phyloP scores from a whole-genome alignment of 2,888 invertebrate species.

The Sphaerophoria rueppellii region DNA sequence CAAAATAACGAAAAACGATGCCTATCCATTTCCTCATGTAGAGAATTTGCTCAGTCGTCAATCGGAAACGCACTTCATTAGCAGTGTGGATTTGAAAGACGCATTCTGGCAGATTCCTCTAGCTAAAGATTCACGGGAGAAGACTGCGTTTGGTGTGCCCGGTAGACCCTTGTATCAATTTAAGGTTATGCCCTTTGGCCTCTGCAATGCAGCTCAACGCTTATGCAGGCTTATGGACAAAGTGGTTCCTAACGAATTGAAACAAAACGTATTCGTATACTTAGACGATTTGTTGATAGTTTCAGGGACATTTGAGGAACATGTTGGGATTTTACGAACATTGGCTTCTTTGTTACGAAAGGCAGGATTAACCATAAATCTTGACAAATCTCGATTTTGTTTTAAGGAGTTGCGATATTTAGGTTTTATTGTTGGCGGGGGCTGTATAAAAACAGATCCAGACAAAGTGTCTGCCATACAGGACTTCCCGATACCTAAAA shows the following conservation, averaged over 20 bases:
- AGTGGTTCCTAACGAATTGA: conserved; percentile 28
- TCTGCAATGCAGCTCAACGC: conserved; percentile 17
- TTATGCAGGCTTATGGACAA: conserved; percentile 14
- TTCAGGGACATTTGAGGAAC: conserved; percentile 35
- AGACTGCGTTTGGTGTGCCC: conserved; percentile 31
- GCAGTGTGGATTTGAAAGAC: conserved; percentile 12
- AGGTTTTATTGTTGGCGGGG: conserved; percentile 36
- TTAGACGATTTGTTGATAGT: conserved; percentile 38
- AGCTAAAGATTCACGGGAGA: conserved; percentile 15
- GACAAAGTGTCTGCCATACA: conserved; percentile 9
- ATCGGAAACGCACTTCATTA: conserved; percentile 42
- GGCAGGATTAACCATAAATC: conserved; percentile 40
- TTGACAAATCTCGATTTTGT: conserved; percentile 36
- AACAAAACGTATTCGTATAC: conserved; percentile 25
- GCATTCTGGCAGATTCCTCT: conserved; percentile 30
- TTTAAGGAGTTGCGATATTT: conserved; percentile 17
- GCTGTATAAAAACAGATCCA: conserved; percentile 24
- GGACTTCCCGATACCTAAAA: conserved; percentile 16
- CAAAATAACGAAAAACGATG: conserved; percentile 72
- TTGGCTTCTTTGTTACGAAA: conserved; percentile 19
- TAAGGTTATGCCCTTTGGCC: conserved; percentile 11
- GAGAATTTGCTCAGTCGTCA: conserved; percentile 74
- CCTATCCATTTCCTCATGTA: conserved; percentile 60
- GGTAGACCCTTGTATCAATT: conserved; percentile 13
- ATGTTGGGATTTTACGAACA: neutral